phyloP scores from a whole-genome alignment of 2,888 invertebrate genomes.

The Teleiodes luculella region DNA sequence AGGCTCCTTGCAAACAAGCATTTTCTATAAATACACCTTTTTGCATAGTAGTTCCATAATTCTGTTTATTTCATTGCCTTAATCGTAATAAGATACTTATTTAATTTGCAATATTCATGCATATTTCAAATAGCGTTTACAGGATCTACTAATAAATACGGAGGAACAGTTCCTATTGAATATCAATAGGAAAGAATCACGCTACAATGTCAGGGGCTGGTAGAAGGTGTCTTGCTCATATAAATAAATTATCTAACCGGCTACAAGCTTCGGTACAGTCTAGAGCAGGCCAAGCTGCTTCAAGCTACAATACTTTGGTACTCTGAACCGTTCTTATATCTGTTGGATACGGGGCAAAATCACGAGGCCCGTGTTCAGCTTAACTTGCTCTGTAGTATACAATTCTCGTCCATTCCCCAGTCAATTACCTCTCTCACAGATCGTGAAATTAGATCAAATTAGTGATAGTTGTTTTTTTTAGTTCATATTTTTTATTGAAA shows the following conservation, averaged over 20 bases:
- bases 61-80: slow-evolving; percentile 35
- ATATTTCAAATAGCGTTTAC: slow-evolving; percentile 40
- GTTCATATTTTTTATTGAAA: no score
- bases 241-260: slow-evolving; percentile 14
- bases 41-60: slow-evolving; percentile 20
- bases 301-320: no score
- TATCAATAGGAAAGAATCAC: slow-evolving; percentile 31
- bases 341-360: no score
- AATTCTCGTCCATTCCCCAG: no score
- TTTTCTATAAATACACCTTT: slow-evolving; percentile 11
- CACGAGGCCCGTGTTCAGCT: no score
- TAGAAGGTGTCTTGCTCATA: slow-evolving; percentile 11
- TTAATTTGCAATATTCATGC: slow-evolving; percentile 46
- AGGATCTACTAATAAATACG: slow-evolving; percentile 36
- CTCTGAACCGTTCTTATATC: no score
- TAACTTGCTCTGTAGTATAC: no score
- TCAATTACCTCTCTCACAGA: no score
- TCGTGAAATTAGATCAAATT: no score
- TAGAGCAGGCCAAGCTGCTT: no score
- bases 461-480: no score
- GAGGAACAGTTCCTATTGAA: slow-evolving; percentile 27
- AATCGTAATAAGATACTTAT: slow-evolving; percentile 28
- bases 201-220: slow-evolving; percentile 30
- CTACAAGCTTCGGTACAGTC: no score
- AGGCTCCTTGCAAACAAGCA: neutral